Evolutionary conservation across 1,140 invertebrate genomes (phyloP), one percentile per base, ranked within the genome.

Genomic region (Zaprionus taronus): DNA sequence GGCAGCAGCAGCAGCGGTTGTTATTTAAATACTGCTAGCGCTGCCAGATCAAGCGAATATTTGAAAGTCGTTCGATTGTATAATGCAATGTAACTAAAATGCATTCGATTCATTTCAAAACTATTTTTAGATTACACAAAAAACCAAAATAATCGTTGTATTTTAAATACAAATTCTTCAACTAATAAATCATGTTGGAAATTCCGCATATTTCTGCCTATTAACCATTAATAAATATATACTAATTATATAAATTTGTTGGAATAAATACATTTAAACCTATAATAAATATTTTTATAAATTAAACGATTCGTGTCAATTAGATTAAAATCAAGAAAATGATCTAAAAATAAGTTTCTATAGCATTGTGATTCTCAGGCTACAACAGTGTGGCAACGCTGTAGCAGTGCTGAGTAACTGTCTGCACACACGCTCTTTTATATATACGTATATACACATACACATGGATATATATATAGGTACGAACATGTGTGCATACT

Each of bases 331-430:
- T 24, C 12, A 12, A 20, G 17, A 51, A 24, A 51, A 51, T 14
- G 4, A 12, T 22, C 47, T 51, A 51, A 51, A 22, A 44, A 56
- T 66, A 44, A 26, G 26, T 56, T 20, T 5, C 38, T 22, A 34
- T 22, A 55, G 28, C 26, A 58, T 67, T 47, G 49, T 17, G 15
- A 71, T 71, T 83, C 61, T 38, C 41, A 53, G 28, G 26, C 53
- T 34, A 55, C 11, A 31, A 44, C 66, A 71, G 65, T 87, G 61
- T 83, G 84, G 84, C 84, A 87, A 89, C 84, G 26, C 84, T 71
- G 17, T 9, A 5, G 38, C 51, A 73, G 58, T 44, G 78, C 84
- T 89, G 84, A 87, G 78, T 87, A 89, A 87, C 84, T 79, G 84
- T 89, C 84, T 84, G 81, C 72, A 78, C 36, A 85, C 79, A 68